Evolutionary conservation across 2,113 vertebrate species (phyloP).

Genomic region (Tamias sibiricus): DNA sequence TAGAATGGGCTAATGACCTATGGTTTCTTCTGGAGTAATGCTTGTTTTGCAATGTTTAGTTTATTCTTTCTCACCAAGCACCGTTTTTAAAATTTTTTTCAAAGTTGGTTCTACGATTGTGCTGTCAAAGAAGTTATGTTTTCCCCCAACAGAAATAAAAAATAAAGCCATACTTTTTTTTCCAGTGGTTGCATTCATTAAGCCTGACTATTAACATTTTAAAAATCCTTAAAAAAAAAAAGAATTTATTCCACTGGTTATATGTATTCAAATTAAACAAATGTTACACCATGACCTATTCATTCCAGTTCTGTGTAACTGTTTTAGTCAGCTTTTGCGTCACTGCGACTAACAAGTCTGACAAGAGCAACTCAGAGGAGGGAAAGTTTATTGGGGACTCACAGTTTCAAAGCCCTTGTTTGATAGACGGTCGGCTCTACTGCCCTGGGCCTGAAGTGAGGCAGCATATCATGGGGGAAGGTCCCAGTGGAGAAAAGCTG

Average conservation of each 20-base stretch:
- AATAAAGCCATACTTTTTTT: not conserved
- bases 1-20: not conserved
- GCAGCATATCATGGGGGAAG: too few relatives aligned
- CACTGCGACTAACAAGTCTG: too few relatives aligned
- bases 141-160: not conserved
- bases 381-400: too few relatives aligned
- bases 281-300: not conserved
- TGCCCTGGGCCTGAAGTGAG: too few relatives aligned
- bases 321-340: too few relatives aligned
- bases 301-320: not conserved
- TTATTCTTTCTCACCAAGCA: not conserved
- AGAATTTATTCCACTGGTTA: not conserved
- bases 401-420: too few relatives aligned
- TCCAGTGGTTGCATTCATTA: not conserved
- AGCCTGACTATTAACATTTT: not conserved
- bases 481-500: too few relatives aligned
- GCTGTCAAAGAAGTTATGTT: not conserved
- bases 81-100: not conserved
- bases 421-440: fast-evolving
- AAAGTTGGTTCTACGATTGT: slow-evolving; percentile 16
- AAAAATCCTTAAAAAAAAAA: slow-evolving; percentile 19
- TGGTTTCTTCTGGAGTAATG: not conserved
- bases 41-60: not conserved
- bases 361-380: too few relatives aligned
- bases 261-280: not conserved